Percentiles rank a stretch among this genome's conserved stretches.
phyloP scores from a whole-genome alignment of 2,113 vertebrate species.

The Rattus norvegicus region DNA sequence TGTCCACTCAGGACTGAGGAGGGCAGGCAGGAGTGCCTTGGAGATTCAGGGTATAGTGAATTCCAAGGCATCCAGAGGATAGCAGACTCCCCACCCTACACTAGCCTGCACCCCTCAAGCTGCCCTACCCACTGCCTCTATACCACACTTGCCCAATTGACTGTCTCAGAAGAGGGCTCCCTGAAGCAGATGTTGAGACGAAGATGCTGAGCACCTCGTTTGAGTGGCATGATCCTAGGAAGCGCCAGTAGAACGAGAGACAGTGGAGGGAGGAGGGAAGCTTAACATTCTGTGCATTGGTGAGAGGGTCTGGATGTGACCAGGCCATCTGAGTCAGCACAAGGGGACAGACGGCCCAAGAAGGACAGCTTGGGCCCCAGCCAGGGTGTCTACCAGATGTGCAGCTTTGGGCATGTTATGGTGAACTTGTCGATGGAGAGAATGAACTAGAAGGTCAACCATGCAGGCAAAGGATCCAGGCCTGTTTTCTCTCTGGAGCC shows the following conservation, averaged over 20 bases:
- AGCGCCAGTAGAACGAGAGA: neutral
- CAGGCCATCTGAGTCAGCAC: neutral
- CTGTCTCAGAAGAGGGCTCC: neutral
- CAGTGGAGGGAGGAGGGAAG: neutral
- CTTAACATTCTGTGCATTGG: too few relatives aligned
- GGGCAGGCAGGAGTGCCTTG: neutral
- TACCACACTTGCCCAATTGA: fast-evolving
- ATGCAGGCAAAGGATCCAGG: neutral
- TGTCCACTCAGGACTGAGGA: neutral
- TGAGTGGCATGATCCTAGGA: neutral
- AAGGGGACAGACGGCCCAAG: neutral
- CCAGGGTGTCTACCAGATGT: neutral
- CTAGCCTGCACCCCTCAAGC: neutral
- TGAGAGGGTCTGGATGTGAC: too few relatives aligned
- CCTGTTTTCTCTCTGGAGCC: neutral
- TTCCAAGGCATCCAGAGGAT: neutral
- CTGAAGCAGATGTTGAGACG: neutral
- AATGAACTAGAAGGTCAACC: neutral
- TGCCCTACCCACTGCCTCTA: neutral
- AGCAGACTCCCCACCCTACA: neutral
- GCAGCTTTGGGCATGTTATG: neutral
- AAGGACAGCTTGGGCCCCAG: neutral
- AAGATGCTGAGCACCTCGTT: neutral
- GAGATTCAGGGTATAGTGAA: neutral
- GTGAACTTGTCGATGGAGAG: neutral